Evolutionary conservation across 2,797 vertebrate genomes (phyloP), one percentile per base, ranked within the genome.

Genomic region (Crocidura indochinensis): DNA sequence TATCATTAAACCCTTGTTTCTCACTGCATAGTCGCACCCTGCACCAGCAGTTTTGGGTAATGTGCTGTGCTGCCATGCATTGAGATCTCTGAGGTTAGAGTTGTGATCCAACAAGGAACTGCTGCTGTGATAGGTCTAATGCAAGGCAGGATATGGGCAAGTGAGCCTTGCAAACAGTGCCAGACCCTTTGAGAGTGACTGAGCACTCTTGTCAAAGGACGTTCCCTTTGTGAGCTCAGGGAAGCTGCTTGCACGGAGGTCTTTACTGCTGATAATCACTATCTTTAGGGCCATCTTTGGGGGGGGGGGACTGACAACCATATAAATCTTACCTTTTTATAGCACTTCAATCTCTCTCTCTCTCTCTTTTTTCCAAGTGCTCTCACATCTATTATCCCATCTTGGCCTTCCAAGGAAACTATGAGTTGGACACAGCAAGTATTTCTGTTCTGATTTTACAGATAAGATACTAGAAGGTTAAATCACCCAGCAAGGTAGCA

Each of bases 241-340:
- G 90, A 64, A 80, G 56, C 79, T 72, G 73, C 38, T 53, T 87
- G 79, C 91, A 85, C 2, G 3, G 3, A 86, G 69, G 94, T 72
- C 90, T 95, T 91, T 92, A 75, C 86, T 90, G 91, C 44, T 94
- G 92, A 93, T 94, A 95, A 96, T 96, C 94, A 88, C 94, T 95
- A 95, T 96, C 94, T 95, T 96, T 84, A 93, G 86, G 91, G 49
- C 88, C 88, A 95, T 95, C 92, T 95, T 95, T 90, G 38, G 56
- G 82, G 94, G 89, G 84, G 9, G n/a, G 74, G 71, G 78, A 81
- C 67, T 51, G 89, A 93, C 94, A 94, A 80, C 69, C 44, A 49
- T 92, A 94, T 94, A 94, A 95, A 94, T 95, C 94, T 94, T 92
- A 95, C 90, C 91, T 96, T 96, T 93, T 91, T 95, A 95, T 90